phyloP scores from a whole-genome alignment of 2,888 invertebrate genomes.

The Drosophila falleni region DNA sequence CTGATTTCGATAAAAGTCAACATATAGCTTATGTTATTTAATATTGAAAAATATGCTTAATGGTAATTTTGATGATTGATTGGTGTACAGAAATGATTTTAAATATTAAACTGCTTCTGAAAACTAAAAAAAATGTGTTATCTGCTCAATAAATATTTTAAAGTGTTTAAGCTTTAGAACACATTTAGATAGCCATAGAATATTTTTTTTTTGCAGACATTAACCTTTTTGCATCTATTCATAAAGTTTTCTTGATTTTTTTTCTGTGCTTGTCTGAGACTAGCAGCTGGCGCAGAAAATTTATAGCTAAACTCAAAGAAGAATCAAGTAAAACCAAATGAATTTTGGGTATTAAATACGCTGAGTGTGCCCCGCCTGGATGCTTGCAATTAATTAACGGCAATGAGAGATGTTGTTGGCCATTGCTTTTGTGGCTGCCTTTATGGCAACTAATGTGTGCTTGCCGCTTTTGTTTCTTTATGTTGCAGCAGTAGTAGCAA shows the following conservation, averaged over 20 bases:
- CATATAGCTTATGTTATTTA: no score
- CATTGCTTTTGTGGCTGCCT: slow-evolving; percentile 52
- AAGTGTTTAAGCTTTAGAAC: slow-evolving; percentile 2
- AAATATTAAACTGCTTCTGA: not conserved
- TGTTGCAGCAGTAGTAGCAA: slow-evolving; percentile 50
- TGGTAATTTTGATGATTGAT: not conserved
- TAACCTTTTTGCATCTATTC: slow-evolving; percentile 14
- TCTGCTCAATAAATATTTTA: not conserved
- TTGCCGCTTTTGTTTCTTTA: slow-evolving; percentile 72
- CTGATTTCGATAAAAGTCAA: no score
- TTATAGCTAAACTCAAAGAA: slow-evolving; percentile 37
- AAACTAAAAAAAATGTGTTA: not conserved
- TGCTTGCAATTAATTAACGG: slow-evolving; percentile 76
- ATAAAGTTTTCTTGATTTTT: slow-evolving; percentile 2
- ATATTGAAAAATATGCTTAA: not conserved
- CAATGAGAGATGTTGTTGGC: slow-evolving; percentile 72
- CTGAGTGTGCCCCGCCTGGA: slow-evolving; percentile 56
- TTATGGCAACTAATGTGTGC: slow-evolving; percentile 71
- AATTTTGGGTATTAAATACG: slow-evolving; percentile 40
- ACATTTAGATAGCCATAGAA: not conserved
- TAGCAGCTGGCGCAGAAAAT: slow-evolving; percentile 39
- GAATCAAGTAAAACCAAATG: slow-evolving; percentile 51
- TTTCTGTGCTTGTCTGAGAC: slow-evolving; percentile 4
- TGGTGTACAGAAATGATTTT: not conserved
- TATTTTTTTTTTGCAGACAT: slow-evolving; percentile 3